Percentiles rank a stretch among this genome's conserved stretches.
phyloP scores from a whole-genome alignment of 1,140 invertebrate genomes.

The Papilio machaon region DNA sequence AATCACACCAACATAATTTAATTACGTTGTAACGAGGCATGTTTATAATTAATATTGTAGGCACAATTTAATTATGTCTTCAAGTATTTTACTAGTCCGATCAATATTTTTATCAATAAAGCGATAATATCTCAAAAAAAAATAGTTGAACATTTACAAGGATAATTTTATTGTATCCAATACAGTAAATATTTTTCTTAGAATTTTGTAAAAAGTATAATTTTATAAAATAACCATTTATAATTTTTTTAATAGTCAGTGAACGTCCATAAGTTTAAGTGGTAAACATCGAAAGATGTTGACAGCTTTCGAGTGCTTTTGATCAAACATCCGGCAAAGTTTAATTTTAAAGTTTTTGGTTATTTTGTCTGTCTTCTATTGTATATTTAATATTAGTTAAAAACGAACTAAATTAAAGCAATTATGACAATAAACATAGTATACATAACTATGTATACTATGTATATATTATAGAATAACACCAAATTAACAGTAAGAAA shows the following conservation, averaged over 20 bases:
- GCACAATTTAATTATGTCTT: not conserved
- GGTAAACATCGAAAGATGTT: conserved; percentile 5
- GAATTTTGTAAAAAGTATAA: too few relatives aligned
- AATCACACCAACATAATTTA: conserved; percentile 1
- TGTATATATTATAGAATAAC: too few relatives aligned
- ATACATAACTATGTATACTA: too few relatives aligned
- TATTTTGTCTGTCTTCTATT: not conserved
- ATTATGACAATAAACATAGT: not conserved
- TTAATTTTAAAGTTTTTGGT: conserved; percentile 8
- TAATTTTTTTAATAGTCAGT: not conserved
- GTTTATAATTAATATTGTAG: not conserved
- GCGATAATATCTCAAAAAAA: not conserved
- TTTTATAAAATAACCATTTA: not conserved
- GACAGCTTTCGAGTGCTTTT: not conserved
- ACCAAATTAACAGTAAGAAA: too few relatives aligned
- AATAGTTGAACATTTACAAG: not conserved
- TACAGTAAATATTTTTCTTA: not conserved
- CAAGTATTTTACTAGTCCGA: not conserved
- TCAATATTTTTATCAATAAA: not conserved
- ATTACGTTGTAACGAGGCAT: not conserved
- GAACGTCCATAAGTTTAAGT: not conserved
- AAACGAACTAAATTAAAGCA: not conserved
- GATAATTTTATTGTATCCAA: not conserved
- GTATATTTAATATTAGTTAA: not conserved
- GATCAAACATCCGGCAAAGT: conserved; percentile 8